These are phyloP conservation scores for Micrasema minimum DNA, from an alignment of 1,140 invertebrate species.

Conservation along the genomic window DNA sequence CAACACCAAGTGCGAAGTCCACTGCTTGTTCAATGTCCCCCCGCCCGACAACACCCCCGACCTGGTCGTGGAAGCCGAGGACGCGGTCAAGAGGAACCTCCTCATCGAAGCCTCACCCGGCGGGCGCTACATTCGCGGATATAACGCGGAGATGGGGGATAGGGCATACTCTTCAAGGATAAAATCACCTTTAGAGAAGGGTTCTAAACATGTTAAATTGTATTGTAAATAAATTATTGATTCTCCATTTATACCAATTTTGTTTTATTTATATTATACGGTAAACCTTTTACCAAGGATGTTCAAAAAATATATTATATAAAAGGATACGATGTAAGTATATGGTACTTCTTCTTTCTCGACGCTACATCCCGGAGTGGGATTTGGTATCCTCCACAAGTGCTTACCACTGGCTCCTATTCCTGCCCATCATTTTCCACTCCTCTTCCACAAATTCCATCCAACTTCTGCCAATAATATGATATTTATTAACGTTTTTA, in stretches of 20 bases:
- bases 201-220: not conserved
- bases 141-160: constrained; percentile 68
- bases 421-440: too few relatives aligned
- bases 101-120: constrained; percentile 65
- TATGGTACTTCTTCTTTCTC: too few relatives aligned
- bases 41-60: constrained; percentile 73
- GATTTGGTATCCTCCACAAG: too few relatives aligned
- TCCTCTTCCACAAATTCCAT: too few relatives aligned
- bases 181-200: not conserved
- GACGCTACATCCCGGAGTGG: too few relatives aligned
- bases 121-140: constrained; percentile 66
- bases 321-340: too few relatives aligned
- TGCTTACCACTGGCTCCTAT: too few relatives aligned
- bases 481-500: too few relatives aligned
- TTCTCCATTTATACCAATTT: not conserved
- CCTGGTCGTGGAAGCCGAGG: constrained; percentile 68
- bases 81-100: constrained; percentile 58
- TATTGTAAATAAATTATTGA: constrained; percentile 4
- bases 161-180: constrained; percentile 56
- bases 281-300: too few relatives aligned
- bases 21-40: constrained; percentile 70
- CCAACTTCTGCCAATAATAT: too few relatives aligned
- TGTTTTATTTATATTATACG: too few relatives aligned
- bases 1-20: constrained; percentile 68
- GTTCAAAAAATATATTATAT: too few relatives aligned